Base-by-base conservation (phyloP, 2,797 vertebrate species). In the Erpetoichthys calabaricus region DNA sequence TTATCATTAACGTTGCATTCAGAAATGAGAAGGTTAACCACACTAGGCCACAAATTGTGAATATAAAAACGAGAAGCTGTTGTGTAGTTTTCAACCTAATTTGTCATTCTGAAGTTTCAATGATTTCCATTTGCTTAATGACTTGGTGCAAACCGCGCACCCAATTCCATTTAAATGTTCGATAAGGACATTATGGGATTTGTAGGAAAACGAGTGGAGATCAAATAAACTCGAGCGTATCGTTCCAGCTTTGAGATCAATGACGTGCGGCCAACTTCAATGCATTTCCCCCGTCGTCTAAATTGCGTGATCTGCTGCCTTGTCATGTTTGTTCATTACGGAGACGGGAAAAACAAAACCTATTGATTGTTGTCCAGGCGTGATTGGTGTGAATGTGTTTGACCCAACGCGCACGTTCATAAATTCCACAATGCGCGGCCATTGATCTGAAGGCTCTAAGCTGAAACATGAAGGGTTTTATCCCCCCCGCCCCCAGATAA, bases 261-360 rank as follows among this genome's bases (percentile, higher is more conserved):
- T 82, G 77, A 69, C 68, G 72, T 57, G 62, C 56, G 64, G 75
- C 77, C 72, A 71, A 65, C n/a, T 70, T 68, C 77, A 75, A 78
- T 80, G 74, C 79, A 80, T 82, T 78, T 53, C 59, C 61, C 69
- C 70, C 68, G 74, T 75, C 75, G 25, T 70, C 80, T 70, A 82
- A 81, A 85, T 82, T 75, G 84, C 73, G 75, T 66, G 72, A 76
- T 76, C 75, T 84, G 80, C 83, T 85, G 83, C 80, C 77, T 75
- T 77, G 80, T 84, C 79, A 83, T 86, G 81, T 86, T 84, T 83
- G 81, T 81, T 85, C 80, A 85, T 86, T 86, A 85, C 77, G 69
- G 68, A 57, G 56, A 57, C 67, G 70, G 67, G 63, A 71, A 80
- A 81, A 84, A 82, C 78, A 79, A 25, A 25, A 71, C 75, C 60